Base-by-base conservation (phyloP, 2,113 vertebrate genomes). In the Scatophagus argus region DNA sequence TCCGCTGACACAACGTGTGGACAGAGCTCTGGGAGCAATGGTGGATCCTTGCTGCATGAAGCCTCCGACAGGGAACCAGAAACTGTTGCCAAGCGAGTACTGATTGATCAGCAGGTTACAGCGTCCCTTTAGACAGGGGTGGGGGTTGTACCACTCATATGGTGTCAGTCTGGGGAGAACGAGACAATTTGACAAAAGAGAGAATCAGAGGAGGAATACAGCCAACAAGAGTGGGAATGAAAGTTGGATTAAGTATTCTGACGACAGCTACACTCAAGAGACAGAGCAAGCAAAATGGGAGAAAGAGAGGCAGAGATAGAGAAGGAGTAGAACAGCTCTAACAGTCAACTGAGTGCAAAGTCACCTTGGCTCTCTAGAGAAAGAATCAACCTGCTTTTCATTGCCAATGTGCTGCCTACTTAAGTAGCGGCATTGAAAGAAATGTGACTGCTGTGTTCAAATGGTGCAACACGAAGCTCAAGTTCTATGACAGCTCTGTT, bases 1-100 rank as follows among this genome's bases (percentile, higher is more conserved):
- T 27, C 98, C 97, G 11, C 97, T 99, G 94, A 99, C 97, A 4
- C 98, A 99, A 67, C 98, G 96, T 0, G 98, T 99, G 62, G 98
- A 99, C 41, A 99, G 85, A 2, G 98, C 98, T n/a, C 97, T 95
- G 17, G 98, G 98, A 55, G 97, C 97, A 0, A 99, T 98, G 81
- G 98, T 98, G 67, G 98, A 99, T 66, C 98, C 98, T 77, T 99
- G 98, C 92, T 99, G 98, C 98, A 99, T 99, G 93, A 99, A 99
- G 8, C 98, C 98, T 38, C 98, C 98, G 0, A 99, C 98, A 0
- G 98, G 98, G 85, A 99, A 99, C 98, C 98, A 99, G 88, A 99
- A 94, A 81, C 97, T 99, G 94, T 99, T 99, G 68, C 98, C 98
- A 0, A 99, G 95, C 0, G 98, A 99, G 88, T 99, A 99, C 92